Evolutionary conservation across 2,888 invertebrate genomes (phyloP), one percentile per base, ranked within the genome.

Genomic region (Apeira syringaria): DNA sequence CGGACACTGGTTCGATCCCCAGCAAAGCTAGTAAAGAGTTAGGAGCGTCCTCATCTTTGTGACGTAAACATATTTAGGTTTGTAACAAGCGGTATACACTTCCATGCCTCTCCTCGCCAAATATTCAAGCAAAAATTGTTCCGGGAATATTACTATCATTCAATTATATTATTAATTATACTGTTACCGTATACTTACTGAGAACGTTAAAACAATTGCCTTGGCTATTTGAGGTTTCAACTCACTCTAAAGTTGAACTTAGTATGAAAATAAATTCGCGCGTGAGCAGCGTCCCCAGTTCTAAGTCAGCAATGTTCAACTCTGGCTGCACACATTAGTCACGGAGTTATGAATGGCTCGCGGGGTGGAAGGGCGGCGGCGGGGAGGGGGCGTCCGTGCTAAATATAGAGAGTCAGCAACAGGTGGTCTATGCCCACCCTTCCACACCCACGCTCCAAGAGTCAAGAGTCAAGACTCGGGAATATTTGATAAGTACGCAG

Each of bases 321-420:
- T 65, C 53, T 56, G 59, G 68, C 62, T 80, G 81, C 76, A 74
- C 78, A 78, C 77, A 83, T 87, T 87, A 87, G 80, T 88, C 87
- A 86, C 66, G 61, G 70, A 77, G 76, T 79, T 81, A 83, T 83
- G 86, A 84, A 77, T 81, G 81, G 71, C 59, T 67, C 63, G 68
- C 61, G 67, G 68, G 64, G 64, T 61, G 50, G 50, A 56, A 51
- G 62, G 38, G 52, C 20, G 60, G 49, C 2, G n/a, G 10, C 29
- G 48, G 51, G 37, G 59, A 47, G 62, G 58, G 62, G 58, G 64
- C 57, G 53, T 50, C 46, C 47, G 48, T 27, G 66, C 82, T 87
- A 88, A 74, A 87, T 76, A 84, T 87, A 87, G 84, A 68, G 51
- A 50, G 59, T 58, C 64, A 65, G 68, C 65, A 88, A 87, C 87